Base-by-base conservation (phyloP, 2,888 invertebrate genomes). In the Parnassius apollo region DNA sequence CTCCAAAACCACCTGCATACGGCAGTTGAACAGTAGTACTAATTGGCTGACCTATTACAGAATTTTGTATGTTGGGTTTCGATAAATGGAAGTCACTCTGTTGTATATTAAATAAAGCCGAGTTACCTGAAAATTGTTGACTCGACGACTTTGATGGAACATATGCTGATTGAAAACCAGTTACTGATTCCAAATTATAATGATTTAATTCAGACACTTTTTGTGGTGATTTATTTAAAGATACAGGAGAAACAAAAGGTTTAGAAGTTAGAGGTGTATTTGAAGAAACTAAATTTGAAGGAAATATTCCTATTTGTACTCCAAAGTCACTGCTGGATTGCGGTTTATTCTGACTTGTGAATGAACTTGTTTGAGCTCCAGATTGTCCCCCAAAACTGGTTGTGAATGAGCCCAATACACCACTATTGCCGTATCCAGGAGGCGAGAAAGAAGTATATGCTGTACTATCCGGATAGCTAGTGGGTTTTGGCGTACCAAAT, bases 1-100 rank as follows among this genome's bases (percentile, higher is more conserved):
- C 84, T 62, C 83, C 83, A 64, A 85, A 85, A 22, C 80, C 77
- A 59, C 77, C 79, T 13, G 70, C 71, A 61, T 85, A 83, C 9
- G 68, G n/a, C 44, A 76, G 72, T 18, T 75, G 56, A 61, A 66
- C 69, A 45, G 50, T 46, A 22, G 42, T 62, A 13, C 42, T 53
- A 42, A 12, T 53, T 57, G 57, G 52, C n/a, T 52, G 45, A 22
- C 48, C 46, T 22, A 48, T 51, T 12, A 51, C 51, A 51, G 52
- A 9, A n/a, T 22, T 10, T 52, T 60, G 46, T 46, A 57, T 61
- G n/a, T 61, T 56, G 18, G 56, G 61, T 35, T 57, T 57, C 13
- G 42, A 18, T 45, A 35, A 4, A 11, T 55, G 54, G 35, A 45
- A 50, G 7, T 48, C 50, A 45, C n/a, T 52, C n/a, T 44, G 42